Base-by-base conservation (phyloP, 1,140 invertebrate genomes). In the Psix sp. region DNA sequence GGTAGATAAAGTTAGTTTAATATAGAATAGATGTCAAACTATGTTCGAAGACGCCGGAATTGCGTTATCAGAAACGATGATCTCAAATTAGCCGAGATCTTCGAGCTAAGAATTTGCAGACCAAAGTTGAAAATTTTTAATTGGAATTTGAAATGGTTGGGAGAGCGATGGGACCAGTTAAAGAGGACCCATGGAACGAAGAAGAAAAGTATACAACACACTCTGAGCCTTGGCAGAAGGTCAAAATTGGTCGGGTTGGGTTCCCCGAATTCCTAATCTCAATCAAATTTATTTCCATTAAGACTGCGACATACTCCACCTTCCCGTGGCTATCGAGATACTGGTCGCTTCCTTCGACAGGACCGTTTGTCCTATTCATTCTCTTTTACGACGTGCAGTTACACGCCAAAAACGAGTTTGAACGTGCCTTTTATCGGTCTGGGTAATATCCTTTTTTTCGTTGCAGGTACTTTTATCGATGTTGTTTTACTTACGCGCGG, bases 211-310 rank as follows among this genome's bases (percentile, higher is more conserved):
- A 63, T 4, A 3, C 49, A 62, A 48, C 39, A 42, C 49, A 54
- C 14, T n/a, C n/a, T n/a, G n/a, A n/a, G n/a, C n/a, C n/a, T n/a
- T n/a, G n/a, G 35, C 59, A 71, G 77, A 81, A 79, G 75, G 78
- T 80, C 74, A 77, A 66, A 80, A 78, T 77, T 73, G 81, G 59
- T 76, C 51, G 68, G 54, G 42, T 54, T 52, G 40, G 66, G 33
- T 85, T 86, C 85, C 48, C 35, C 66, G 84, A 86, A 86, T 83
- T 82, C 78, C 81, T 87, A 86, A 85, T 85, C 84, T 84, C 85
- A 85, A 87, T 86, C 84, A 84, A 86, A 86, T 86, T 86, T 86
- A 85, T 86, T 83, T 80, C 80, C 80, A 80, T 82, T 79, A 75
- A 74, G 57, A 42, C 52, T 68, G 33, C 48, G 67, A 79, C 15